Base-by-base conservation (phyloP, 2,888 invertebrate genomes). In the Aspidiotus rigidus region DNA sequence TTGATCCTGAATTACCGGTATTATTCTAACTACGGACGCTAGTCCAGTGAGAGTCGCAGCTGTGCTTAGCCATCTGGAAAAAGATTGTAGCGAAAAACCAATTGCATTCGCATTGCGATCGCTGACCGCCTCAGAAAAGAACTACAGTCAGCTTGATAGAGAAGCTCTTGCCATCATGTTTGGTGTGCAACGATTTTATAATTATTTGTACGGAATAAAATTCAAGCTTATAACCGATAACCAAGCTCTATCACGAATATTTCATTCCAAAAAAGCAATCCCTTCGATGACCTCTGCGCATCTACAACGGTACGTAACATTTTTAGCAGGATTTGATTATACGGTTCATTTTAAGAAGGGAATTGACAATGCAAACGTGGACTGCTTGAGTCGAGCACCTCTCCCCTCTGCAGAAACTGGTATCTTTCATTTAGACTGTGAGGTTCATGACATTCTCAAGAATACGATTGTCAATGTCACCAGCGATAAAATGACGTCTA, bases 41-140 rank as follows among this genome's bases (percentile, higher is more conserved):
- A 69, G 71, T 59, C 71, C 72, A 11, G 59, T 49, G 10, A 70
- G 72, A 7, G 56, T 72, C 40, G 66, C 64, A 56, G 72, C 67
- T 62, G 72, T 73, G 62, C 62, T 74, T 16, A 72, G 72, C 41
- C 73, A 74, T 62, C 63, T n/a, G n/a, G n/a, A 64, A 40, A 62
- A 72, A 62, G 15, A 67, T 40, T 63, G 64, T 7, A 28, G 13
- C 7, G 69, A 69, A 42, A 15, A 56, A n/a, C 69, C 69, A 39
- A 40, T 69, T 9, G 54, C 49, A 11, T 62, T 62, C 61, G 63
- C 42, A 10, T 71, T 16, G 11, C 66, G 61, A 17, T 9, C 61
- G 7, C 28, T 61, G 8, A 70, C 59, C 57, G 59, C 40, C 53
- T 42, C 63, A 63, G n/a, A n/a, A n/a, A n/a, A n/a, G n/a, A n/a